Base-by-base conservation (phyloP, 2,113 vertebrate species). In the Pseudorectes ferrugineus region DNA sequence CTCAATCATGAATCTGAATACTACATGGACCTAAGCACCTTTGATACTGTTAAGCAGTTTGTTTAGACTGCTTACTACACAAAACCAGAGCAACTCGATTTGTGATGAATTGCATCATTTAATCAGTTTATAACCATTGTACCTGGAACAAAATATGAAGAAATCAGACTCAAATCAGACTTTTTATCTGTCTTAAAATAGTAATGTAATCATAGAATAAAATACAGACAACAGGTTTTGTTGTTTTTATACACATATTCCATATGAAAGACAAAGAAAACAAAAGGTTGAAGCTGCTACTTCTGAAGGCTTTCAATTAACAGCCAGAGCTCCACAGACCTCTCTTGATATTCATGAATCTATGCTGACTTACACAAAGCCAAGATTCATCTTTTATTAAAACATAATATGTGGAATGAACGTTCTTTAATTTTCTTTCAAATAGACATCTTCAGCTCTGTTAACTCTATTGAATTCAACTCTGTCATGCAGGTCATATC, bases 401-500 rank as follows among this genome's bases (percentile, higher is more conserved):
- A 85, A 78, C 0, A 2, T 62, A 82, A 35, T 90, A 74, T 49
- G 26, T 87, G 49, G 4, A 66, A 76, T 79, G 68, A 54, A 49
- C 21, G 3, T 82, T 66, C 42, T 93, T 82, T 82, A 91, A 93
- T 93, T 84, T 91, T 87, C 61, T 88, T 92, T 92, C 45, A 94
- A 85, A 89, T 16, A 78, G 86, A 40, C 70, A 73, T 82, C 70
- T 79, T 91, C 33, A 19, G 54, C 70, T 91, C 73, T 65, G 73
- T 82, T 95, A 93, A 70, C 66, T 91, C 81, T 57, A 76, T 85
- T 94, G 84, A 95, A 95, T 94, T 79, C 45, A 16, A 68, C 29
- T 85, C 19, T 75, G 8, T 82, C 54, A 85, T 25, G 18, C 70
- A 89, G 58, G 48, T 95, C 84, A 54, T 81, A 94, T 81, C 77